Base-by-base conservation (phyloP, 2,888 invertebrate species). In the Conops quadrifasciatus region DNA sequence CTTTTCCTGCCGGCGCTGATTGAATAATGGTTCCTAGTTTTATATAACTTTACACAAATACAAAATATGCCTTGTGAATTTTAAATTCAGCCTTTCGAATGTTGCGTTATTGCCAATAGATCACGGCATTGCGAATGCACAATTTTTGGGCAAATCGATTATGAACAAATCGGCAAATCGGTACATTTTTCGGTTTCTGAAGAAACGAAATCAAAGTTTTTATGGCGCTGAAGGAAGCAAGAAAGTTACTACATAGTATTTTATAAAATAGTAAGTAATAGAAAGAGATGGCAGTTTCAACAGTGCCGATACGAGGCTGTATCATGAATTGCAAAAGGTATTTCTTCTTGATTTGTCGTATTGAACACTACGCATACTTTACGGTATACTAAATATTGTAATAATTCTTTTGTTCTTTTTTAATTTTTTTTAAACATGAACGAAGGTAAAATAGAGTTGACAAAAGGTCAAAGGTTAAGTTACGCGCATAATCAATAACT, bases 51-150 rank as follows among this genome's bases (percentile, higher is more conserved):
- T 11, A 56, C 53, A 43, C 36, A 36, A 7, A 56, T 53, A 56
- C 56, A 66, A 56, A 56, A 56, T 56, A 21, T 56, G 21, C 68
- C 49, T 49, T 60, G 59, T 49, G 68, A 59, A 68, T 68, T 68
- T 68, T 60, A 60, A 68, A 68, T 68, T 45, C 21, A 49, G 9
- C 9, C 4, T 36, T 60, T 47, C n/a, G 58, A 21, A 36, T 16
- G 9, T 56, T 28, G 53, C 36, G 53, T 56, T 56, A 15, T 13
- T 53, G 43, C 15, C 51, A 15, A 21, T 36, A 26, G 26, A 24
- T 7, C 16, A 60, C n/a, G 16, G 21, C 28, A 30, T 30, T n/a
- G 28, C 36, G 15, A 60, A 60, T 16, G 30, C 28, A 16, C 60
- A 36, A 28, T 21, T 60, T 60, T 36, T 7, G 24, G 58, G 26